These are phyloP conservation scores for Entomobrya multifasciata DNA, from an alignment of 2,888 invertebrate genomes.

Conservation along the genomic window DNA sequence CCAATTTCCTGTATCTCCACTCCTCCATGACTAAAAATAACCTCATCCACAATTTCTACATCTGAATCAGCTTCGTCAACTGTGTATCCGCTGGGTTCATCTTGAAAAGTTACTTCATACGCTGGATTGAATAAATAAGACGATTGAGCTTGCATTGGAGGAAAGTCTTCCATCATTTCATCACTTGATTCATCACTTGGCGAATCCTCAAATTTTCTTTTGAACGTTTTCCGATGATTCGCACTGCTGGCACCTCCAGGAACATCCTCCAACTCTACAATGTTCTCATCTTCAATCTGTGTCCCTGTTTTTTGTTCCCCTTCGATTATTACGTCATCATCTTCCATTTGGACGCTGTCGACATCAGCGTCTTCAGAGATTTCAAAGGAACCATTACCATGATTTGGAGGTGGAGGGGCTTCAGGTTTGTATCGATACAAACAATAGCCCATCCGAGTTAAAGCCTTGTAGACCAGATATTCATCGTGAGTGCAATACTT, in stretches of 20 bases:
- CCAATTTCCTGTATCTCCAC: conserved; percentile 76
- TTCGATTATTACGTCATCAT: conserved; percentile 49
- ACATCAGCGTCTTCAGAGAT: conserved; percentile 10
- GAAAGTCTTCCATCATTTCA: conserved; percentile 41
- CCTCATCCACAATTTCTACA: conserved; percentile 77
- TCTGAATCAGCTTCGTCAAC: conserved; percentile 77
- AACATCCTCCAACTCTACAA: neutral
- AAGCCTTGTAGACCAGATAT: conserved; percentile 65
- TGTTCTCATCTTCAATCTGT: neutral
- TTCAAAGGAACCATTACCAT: neutral
- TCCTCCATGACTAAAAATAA: conserved; percentile 61
- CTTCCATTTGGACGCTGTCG: conserved; percentile 23
- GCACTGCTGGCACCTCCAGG: neutral
- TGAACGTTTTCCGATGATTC: neutral
- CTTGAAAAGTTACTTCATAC: neutral
- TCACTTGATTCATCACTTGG: conserved; percentile 13
- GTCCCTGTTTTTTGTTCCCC: neutral
- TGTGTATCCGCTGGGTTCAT: conserved; percentile 61
- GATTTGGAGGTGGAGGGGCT: too few relatives aligned
- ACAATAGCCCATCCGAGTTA: conserved; percentile 59
- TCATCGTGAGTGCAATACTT: conserved; percentile 59
- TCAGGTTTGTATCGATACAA: conserved; percentile 46
- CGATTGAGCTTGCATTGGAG: neutral
- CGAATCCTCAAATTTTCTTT: conserved; percentile 23
- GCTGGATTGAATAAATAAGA: neutral